phyloP scores from a whole-genome alignment of 2,113 vertebrate genomes.

The Oncorhynchus clarkii region DNA sequence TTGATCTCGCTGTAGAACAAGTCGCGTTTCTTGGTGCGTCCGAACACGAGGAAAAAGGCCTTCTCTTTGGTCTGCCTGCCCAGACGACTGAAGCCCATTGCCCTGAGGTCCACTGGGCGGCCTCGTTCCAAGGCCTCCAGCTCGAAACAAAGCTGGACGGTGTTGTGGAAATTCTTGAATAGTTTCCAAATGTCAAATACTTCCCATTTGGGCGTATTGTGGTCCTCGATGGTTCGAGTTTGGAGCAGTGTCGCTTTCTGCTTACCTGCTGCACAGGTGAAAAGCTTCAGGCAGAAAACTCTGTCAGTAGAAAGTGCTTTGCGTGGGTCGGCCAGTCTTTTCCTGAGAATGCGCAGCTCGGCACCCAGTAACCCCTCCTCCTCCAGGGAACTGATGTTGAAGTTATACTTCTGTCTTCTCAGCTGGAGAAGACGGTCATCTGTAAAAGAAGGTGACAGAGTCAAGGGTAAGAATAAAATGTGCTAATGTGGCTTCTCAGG shows the following conservation, averaged over 20 bases:
- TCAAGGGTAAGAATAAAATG: conserved; percentile 4
- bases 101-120: conserved; percentile 81
- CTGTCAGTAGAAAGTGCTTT: conserved; percentile 67
- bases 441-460: conserved; percentile 50
- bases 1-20: conserved; percentile 98
- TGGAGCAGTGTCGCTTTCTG: conserved; percentile 80
- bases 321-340: conserved; percentile 76
- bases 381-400: conserved; percentile 94
- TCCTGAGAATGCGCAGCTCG: conserved; percentile 89
- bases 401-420: conserved; percentile 89
- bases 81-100: conserved; percentile 83
- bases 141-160: conserved; percentile 89
- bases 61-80: conserved; percentile 90
- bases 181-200: conserved; percentile 95
- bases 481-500: conserved; percentile 6
- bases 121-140: conserved; percentile 86
- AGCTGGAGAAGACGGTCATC: conserved; percentile 82
- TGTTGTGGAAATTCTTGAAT: conserved; percentile 85
- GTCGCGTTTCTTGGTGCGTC: conserved; percentile 90
- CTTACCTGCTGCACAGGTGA: conserved; percentile 83
- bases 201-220: conserved; percentile 84
- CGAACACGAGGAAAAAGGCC: conserved; percentile 90
- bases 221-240: conserved; percentile 75
- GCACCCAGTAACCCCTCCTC: conserved; percentile 91
- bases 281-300: conserved; percentile 81